Conservation (phyloP, 1,140 invertebrate genomes). For the Nylanderia fulva region DNA sequence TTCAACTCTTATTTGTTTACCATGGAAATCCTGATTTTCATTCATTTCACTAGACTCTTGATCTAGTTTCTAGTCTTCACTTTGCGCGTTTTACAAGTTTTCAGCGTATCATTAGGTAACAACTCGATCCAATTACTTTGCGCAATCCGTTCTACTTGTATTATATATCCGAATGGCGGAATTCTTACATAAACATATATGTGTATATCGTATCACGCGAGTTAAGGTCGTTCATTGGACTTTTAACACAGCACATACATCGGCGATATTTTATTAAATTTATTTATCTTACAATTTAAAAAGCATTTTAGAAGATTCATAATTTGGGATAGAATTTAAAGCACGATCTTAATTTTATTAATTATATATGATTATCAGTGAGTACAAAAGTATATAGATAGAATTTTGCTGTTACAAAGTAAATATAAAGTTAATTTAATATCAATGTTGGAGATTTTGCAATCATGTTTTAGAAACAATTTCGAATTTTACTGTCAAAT, state of each 20-base stretch:
- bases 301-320: neutral
- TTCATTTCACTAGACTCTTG: neutral
- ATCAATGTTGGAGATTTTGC: neutral
- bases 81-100: slow-evolving; percentile 8
- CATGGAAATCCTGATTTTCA: slow-evolving; percentile 4
- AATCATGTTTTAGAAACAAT: neutral
- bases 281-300: neutral
- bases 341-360: neutral
- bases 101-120: slow-evolving; percentile 17
- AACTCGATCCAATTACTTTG: slow-evolving; percentile 46
- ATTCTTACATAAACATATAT: slow-evolving; percentile 16
- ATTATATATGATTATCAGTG: neutral
- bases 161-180: slow-evolving; percentile 29
- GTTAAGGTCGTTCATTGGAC: neutral
- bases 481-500: slow-evolving; percentile 11
- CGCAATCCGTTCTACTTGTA: slow-evolving; percentile 1
- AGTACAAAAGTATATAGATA: neutral
- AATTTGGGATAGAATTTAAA: neutral
- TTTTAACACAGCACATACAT: neutral
- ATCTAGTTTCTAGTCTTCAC: slow-evolving; percentile 7
- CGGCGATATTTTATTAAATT: neutral
- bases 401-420: neutral
- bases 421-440: neutral
- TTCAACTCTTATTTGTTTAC: neutral
- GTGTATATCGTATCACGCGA: neutral